Conservation (phyloP, 2,888 invertebrate species). For the Lycocerus yunnanus region DNA sequence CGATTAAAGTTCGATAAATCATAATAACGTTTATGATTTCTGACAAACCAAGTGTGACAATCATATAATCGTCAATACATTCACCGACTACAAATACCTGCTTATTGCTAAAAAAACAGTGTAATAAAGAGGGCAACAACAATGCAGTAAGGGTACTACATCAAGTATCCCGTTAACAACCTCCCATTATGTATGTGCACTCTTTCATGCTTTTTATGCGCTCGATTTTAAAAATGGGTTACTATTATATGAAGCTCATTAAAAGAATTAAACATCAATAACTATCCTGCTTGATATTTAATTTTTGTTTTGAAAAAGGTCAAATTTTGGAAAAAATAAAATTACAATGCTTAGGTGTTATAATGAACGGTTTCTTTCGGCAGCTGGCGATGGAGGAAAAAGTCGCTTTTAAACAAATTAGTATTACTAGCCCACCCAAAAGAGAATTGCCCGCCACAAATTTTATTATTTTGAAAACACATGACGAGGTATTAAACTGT, state of each 20-base stretch:
- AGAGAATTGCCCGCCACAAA: neutral
- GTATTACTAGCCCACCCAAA: neutral
- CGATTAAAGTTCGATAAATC: slow-evolving; percentile 43
- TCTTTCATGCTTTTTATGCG: slow-evolving; percentile 17
- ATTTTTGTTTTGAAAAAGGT: neutral
- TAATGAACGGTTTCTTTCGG: neutral
- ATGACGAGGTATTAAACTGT: neutral
- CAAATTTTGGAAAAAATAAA: neutral
- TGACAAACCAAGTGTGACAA: slow-evolving; percentile 35
- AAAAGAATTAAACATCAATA: neutral
- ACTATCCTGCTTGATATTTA: neutral
- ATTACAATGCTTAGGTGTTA: neutral
- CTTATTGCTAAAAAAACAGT: slow-evolving; percentile 44
- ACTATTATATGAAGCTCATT: neutral
- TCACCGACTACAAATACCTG: slow-evolving; percentile 40
- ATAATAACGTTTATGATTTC: slow-evolving; percentile 32
- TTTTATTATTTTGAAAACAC: neutral
- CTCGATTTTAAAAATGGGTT: slow-evolving; percentile 13
- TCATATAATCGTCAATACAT: slow-evolving; percentile 35
- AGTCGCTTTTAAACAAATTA: neutral
- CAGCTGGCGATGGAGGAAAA: neutral
- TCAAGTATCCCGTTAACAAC: slow-evolving; percentile 44
- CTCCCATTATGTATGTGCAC: slow-evolving; percentile 42
- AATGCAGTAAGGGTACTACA: slow-evolving; percentile 37
- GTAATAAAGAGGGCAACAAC: slow-evolving; percentile 38